phyloP scores from a whole-genome alignment of 1,140 invertebrate species.

The Agraylea sexmaculata region DNA sequence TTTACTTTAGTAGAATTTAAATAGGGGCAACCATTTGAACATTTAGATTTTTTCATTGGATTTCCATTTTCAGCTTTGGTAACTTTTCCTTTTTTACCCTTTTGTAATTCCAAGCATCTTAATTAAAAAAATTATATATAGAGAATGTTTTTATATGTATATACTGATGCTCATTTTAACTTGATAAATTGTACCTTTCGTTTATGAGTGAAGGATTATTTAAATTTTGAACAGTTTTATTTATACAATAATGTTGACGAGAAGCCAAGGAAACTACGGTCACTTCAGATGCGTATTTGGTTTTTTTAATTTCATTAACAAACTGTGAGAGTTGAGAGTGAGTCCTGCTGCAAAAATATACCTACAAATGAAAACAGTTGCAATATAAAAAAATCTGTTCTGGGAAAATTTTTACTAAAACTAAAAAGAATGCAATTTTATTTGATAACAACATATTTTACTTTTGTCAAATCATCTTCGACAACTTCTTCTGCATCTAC shows the following conservation, averaged over 20 bases:
- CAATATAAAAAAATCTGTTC: too few species aligned
- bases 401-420: too few species aligned
- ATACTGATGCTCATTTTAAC: neutral
- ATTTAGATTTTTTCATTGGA: constrained; percentile 47
- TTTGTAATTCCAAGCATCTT: constrained; percentile 80
- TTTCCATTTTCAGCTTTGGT: constrained; percentile 49
- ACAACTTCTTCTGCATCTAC: constrained; percentile 42
- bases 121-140: constrained; percentile 2
- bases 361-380: constrained; percentile 55
- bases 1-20: constrained; percentile 53
- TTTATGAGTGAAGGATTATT: constrained; percentile 78
- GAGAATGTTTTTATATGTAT: too few species aligned
- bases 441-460: constrained; percentile 20
- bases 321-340: constrained; percentile 95
- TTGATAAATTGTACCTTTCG: constrained; percentile 53
- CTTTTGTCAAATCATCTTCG: constrained; percentile 34
- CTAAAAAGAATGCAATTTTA: too few species aligned
- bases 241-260: constrained; percentile 85
- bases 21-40: constrained; percentile 51
- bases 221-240: constrained; percentile 64
- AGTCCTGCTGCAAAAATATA: constrained; percentile 90
- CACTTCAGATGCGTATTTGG: constrained; percentile 57
- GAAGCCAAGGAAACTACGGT: constrained; percentile 83
- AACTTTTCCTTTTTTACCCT: constrained; percentile 47
- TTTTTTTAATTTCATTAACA: constrained; percentile 80